Evolutionary conservation across 2,888 invertebrate species (phyloP).

Genomic region (Leptinotarsa peninsularis): DNA sequence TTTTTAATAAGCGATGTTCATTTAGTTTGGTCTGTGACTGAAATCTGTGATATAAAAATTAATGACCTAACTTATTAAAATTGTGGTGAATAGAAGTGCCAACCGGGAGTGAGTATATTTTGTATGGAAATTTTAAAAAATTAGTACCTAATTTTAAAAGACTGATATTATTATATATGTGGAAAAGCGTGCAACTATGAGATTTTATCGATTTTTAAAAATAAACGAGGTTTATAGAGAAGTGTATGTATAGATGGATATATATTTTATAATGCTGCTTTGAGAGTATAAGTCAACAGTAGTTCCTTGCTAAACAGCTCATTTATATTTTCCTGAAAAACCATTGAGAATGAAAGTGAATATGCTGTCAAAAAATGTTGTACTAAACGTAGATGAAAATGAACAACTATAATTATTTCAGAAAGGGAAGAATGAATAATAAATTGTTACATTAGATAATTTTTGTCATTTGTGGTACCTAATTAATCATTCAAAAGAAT

Average conservation of each 20-base stretch:
- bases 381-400: background rate
- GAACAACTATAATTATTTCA: background rate
- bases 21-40: conserved; percentile 54
- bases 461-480: background rate
- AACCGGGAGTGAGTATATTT: conserved; percentile 46
- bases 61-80: conserved; percentile 46
- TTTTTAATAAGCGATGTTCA: conserved; percentile 26
- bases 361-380: background rate
- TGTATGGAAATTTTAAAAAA: conserved; percentile 40
- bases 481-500: too few species aligned
- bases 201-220: conserved; percentile 40
- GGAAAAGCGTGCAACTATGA: conserved; percentile 45
- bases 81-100: conserved; percentile 49
- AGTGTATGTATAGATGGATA: conserved; percentile 36
- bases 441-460: background rate
- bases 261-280: conserved; percentile 32
- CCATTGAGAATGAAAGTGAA: background rate
- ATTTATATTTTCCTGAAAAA: conserved; percentile 4
- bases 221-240: conserved; percentile 31
- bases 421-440: background rate
- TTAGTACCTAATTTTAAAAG: conserved; percentile 50
- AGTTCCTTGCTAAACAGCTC: conserved; percentile 26
- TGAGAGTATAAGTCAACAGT: conserved; percentile 20
- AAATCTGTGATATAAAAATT: conserved; percentile 56
- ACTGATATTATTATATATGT: conserved; percentile 53